Base-by-base conservation (phyloP, 2,888 invertebrate species). In the Stegana nigrithorax region DNA sequence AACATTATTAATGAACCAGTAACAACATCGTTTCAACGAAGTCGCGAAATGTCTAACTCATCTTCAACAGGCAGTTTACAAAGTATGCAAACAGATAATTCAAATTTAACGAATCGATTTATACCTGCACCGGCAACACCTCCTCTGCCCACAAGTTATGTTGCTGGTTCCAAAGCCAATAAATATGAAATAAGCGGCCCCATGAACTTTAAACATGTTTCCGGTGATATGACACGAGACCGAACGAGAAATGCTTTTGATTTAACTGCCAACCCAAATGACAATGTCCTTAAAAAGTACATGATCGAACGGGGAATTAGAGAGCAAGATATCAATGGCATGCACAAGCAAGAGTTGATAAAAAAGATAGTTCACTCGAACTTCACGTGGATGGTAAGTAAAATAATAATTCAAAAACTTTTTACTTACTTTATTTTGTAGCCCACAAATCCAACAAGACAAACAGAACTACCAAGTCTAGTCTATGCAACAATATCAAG, bases 211-310 rank as follows among this genome's bases (percentile, higher is more conserved):
- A 71, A 75, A 21, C 82, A 82, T 44, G 64, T 83, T 2, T 67
- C 81, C 1, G 82, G 82, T 0, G 83, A 82, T 62, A 76, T 83
- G 55, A 81, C 81, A 0, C 68, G 82, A 2, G 82, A 83, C 64
- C 75, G 81, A 39, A 83, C 83, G 0, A 73, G 78, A 23, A 83
- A 83, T 51, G 81, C 83, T 1, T 82, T 82, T 27, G 83, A 82
- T 39, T 61, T 82, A 23, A 73, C 58, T 19, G 66, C 70, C 1
- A 68, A 69, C 2, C 25, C 63, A 39, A 80, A 72, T 39, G 82
- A 82, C 32, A 82, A 82, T 59, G 78, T 75, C 2, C 56, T 82
- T 8, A 75, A 74, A 51, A 82, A 82, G 62, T 82, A 82, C 51
- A 78, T 82, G 79, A 80, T 83, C 56, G 82, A 82, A 65, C 73